These are phyloP conservation scores for Drosophila triauraria DNA, from an alignment of 1,140 invertebrate species.

Conservation along the genomic window DNA sequence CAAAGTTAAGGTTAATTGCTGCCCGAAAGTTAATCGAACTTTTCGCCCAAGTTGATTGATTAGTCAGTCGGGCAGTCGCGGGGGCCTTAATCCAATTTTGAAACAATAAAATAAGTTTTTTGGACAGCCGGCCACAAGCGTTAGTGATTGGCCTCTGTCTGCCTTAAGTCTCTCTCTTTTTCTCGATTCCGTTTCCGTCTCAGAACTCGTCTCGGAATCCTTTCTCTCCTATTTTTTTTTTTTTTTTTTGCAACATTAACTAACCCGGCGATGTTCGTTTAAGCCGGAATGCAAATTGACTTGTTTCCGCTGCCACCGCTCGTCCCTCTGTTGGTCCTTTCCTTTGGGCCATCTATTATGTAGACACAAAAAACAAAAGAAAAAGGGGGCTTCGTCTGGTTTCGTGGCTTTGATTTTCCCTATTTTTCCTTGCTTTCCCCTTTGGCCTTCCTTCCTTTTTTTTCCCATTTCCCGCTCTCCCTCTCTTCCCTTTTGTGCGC, in stretches of 20 bases:
- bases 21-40: slow-evolving; percentile 33
- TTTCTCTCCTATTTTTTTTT: not conserved
- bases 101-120: slow-evolving; percentile 44
- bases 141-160: slow-evolving; percentile 20
- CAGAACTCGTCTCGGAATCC: slow-evolving; percentile 7
- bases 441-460: not conserved
- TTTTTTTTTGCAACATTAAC: slow-evolving; percentile 44
- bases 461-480: slow-evolving; percentile 1
- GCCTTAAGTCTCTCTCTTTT: no score
- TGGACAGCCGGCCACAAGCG: slow-evolving; percentile 8
- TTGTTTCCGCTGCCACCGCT: slow-evolving; percentile 62
- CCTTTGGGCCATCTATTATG: slow-evolving; percentile 66
- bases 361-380: slow-evolving; percentile 53
- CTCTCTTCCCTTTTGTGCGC: slow-evolving; percentile 16
- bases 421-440: slow-evolving; percentile 14
- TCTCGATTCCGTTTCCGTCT: slow-evolving; percentile 1
- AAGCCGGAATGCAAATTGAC: slow-evolving; percentile 82
- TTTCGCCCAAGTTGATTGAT: slow-evolving; percentile 31
- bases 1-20: slow-evolving; percentile 44
- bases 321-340: slow-evolving; percentile 9
- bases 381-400: slow-evolving; percentile 43
- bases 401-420: slow-evolving; percentile 65
- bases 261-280: slow-evolving; percentile 54
- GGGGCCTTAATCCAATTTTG: slow-evolving; percentile 29
- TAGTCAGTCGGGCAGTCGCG: not conserved